Conservation (phyloP, 1,140 invertebrate species). For the Spodoptera litura region DNA sequence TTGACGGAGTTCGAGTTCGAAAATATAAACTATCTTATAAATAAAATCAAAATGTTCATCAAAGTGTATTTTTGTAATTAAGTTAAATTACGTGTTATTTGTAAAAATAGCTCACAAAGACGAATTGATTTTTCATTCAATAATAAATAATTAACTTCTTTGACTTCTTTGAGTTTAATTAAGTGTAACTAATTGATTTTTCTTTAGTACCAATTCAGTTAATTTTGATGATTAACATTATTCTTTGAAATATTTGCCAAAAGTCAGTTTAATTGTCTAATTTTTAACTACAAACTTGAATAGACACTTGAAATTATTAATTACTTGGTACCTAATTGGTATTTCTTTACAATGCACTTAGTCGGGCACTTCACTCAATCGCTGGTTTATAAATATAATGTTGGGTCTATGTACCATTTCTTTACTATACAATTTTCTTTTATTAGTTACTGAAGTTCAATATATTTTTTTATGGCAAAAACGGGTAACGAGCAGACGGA, state of each 20-base stretch:
- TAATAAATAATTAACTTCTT: background rate
- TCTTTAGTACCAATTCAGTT: background rate
- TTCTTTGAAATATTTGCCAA: background rate
- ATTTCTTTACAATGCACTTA: too few relatives aligned
- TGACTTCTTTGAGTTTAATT: background rate
- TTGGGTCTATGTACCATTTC: too few relatives aligned
- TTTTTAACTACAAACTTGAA: background rate
- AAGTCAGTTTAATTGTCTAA: background rate
- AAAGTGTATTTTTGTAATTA: background rate
- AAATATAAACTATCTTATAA: too few relatives aligned
- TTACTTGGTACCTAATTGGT: background rate
- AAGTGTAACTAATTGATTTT: constrained; percentile 2
- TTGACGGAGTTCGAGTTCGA: too few relatives aligned
- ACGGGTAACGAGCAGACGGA: too few relatives aligned
- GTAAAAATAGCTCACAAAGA: background rate
- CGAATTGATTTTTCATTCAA: too few relatives aligned
- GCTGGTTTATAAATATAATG: too few relatives aligned
- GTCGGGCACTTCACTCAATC: too few relatives aligned
- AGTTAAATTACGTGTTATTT: background rate
- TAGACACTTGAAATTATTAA: background rate
- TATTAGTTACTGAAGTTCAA: too few relatives aligned
- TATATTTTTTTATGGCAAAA: too few relatives aligned
- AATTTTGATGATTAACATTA: background rate
- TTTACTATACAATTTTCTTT: too few relatives aligned
- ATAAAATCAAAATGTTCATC: too few relatives aligned